Evolutionary conservation across 2,888 invertebrate genomes (phyloP).

Genomic region (Diachrysia chrysitis): DNA sequence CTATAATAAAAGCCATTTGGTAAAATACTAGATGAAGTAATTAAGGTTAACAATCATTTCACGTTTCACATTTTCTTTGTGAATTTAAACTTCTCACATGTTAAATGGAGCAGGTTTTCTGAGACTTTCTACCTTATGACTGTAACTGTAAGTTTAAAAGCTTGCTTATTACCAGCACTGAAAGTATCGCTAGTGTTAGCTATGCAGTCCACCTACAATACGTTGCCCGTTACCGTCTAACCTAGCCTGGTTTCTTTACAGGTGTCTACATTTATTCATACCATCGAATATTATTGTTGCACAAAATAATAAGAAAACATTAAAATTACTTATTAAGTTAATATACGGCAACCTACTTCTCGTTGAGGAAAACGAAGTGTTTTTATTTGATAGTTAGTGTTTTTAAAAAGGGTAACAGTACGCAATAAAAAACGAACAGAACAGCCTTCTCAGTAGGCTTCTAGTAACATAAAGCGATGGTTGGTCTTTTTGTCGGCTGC

Average conservation of each 20-base stretch:
- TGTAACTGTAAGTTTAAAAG: constrained; percentile 50
- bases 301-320: neutral
- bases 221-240: constrained; percentile 29
- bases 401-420: constrained; percentile 7
- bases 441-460: constrained; percentile 10
- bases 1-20: no score
- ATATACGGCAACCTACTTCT: neutral
- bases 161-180: constrained; percentile 22
- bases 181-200: constrained; percentile 30
- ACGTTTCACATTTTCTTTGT: neutral
- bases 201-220: constrained; percentile 23
- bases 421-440: constrained; percentile 9
- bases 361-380: neutral
- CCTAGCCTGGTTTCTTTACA: constrained; percentile 31
- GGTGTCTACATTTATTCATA: constrained; percentile 9
- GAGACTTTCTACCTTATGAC: constrained; percentile 9
- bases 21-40: neutral
- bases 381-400: neutral
- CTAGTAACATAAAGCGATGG: neutral
- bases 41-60: neutral
- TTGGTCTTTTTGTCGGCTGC: constrained; percentile 11
- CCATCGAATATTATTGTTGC: constrained; percentile 16
- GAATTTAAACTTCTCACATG: neutral
- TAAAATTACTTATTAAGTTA: neutral
- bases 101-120: constrained; percentile 8